Evolutionary conservation across 2,888 invertebrate species (phyloP), one percentile per base, ranked within the genome.

Genomic region (Conchocele bisecta): DNA sequence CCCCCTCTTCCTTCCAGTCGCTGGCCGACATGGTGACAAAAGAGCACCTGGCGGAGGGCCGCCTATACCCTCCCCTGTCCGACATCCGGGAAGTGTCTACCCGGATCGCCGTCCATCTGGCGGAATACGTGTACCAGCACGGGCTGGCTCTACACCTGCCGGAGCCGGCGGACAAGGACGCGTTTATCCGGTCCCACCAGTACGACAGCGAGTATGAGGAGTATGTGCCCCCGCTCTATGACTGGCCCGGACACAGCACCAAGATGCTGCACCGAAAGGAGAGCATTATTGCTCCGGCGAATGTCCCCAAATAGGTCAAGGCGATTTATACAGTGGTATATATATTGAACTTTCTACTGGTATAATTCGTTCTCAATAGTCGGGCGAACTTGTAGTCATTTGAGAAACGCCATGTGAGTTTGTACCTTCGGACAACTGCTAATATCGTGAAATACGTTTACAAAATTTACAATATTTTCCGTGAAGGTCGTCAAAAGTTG

Each of bases 1-100:
- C 31, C n/a, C 11, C 33, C 28, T 66, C 44, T 51, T 29, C 9
- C 39, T n/a, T 91, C 48, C 91, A 96, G 94, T 94, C 95, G 57
- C 92, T 99, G 59, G 94, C 98, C 0, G 94, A 94, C 2, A 92
- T 96, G 58, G 98, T 98, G 7, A 94, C 95, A 0, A 94, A 96
- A 50, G 93, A 94, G 1, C 95, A 98, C 91, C 92, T 99, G 85
- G 94, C 93, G 1, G 94, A 93, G 61, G 98, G 99, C 67, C 94
- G 97, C 79, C 93, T 99, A 59, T 99, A 99, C 92, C 99, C 99
- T n/a, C 97, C 98, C 0, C 93, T 99, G n/a, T 92, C 93, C 39
- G 93, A 94, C 72, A 97, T 99, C 81, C 94, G 95, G 82, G 93
- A 95, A 72, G 96, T 97, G 88, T 99, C 98, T 0, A 92, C 97